Evolutionary conservation across 2,888 invertebrate species (phyloP).

Genomic region (Phymatocera aterrima): DNA sequence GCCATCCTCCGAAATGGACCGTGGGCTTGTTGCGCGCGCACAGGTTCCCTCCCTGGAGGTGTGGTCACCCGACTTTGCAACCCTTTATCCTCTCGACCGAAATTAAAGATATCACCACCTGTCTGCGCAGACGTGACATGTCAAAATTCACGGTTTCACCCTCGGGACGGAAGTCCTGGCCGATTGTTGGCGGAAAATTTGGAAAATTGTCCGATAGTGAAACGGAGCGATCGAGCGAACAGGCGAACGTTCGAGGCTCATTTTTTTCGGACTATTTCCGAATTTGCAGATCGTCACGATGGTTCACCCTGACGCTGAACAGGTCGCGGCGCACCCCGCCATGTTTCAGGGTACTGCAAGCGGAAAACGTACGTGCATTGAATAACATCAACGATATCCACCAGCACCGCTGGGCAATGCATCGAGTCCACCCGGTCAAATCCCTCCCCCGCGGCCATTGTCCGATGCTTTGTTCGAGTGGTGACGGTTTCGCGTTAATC

Average conservation of each 20-base stretch:
- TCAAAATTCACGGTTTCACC: not conserved
- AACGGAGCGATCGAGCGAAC: not conserved
- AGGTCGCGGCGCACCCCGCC: not conserved
- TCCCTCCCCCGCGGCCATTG: slow-evolving; percentile 67
- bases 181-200: not conserved
- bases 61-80: slow-evolving; percentile 58
- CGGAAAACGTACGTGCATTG: slow-evolving; percentile 65
- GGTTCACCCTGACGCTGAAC: not conserved
- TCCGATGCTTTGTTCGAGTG: slow-evolving; percentile 72
- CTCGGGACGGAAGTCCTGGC: not conserved
- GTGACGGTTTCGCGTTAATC: slow-evolving; percentile 73
- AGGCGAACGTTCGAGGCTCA: not conserved
- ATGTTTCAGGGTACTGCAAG: not conserved
- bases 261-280: not conserved
- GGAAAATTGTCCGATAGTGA: not conserved
- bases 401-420: slow-evolving; percentile 64
- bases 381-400: slow-evolving; percentile 62
- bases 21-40: slow-evolving; percentile 63
- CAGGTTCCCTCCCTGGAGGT: slow-evolving; percentile 62
- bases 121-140: slow-evolving; percentile 17
- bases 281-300: not conserved
- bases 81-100: slow-evolving; percentile 52
- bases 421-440: slow-evolving; percentile 64
- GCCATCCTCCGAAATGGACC: slow-evolving; percentile 47
- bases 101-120: slow-evolving; percentile 49